Evolutionary conservation across 2,113 vertebrate genomes (phyloP), one percentile per base, ranked within the genome.

Genomic region (Pomatorhinus ruficollis): DNA sequence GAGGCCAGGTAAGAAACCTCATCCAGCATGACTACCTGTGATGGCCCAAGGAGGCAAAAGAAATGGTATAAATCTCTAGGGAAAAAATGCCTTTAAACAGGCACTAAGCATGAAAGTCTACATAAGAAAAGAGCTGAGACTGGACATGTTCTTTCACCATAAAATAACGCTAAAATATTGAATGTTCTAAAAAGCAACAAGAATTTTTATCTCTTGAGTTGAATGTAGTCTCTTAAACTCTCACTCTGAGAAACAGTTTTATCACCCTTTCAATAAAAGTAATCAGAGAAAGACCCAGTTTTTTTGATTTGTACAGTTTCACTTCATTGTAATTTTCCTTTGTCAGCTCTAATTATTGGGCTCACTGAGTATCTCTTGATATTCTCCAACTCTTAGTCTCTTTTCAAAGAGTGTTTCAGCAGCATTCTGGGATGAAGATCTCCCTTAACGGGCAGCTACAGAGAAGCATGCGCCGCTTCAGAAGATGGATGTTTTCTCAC

Each of bases 101-200:
- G 40, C 24, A 60, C n/a, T 56, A 61, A 65, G 54, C 20, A 12
- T 69, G 69, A 83, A 79, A 77, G 19, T 20, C 35, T 86, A 23
- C 9, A 21, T 23, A 71, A 65, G 42, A 65, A 77, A 88, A 88
- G 40, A 81, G 22, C 12, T n/a, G 37, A 86, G 56, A 83, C 33
- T 74, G 42, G 71, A 81, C 75, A 49, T 52, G 39, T 80, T 79
- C 71, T 76, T 97, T 94, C 75, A 86, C 35, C 30, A 57, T 31
- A 92, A 88, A 93, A 93, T 86, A 94, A 63, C 54, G 63, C 65
- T 96, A 77, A 91, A 93, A 77, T 88, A 90, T 37, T 85, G 63
- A 95, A 83, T 14, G 44, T 86, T 90, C 79, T 83, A 78, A 86
- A 93, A 91, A 90, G 42, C 63, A 91, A 83, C 42, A 90, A 45